Evolutionary conservation across 2,113 vertebrate genomes (phyloP).

Genomic region (Microcebus ravelobensis): DNA sequence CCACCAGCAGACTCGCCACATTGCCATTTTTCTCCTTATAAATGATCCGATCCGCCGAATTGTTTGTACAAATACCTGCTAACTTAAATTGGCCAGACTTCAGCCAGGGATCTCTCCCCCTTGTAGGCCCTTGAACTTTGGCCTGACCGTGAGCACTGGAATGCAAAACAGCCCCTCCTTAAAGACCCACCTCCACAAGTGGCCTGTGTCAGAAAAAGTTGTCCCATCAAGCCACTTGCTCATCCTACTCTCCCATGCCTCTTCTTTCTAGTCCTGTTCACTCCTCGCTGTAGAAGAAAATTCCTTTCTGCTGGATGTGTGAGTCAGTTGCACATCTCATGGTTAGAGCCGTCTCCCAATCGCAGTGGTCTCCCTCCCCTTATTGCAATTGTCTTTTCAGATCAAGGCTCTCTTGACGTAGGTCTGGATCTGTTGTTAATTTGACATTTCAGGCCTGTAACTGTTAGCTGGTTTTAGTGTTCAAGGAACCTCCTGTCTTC

Average conservation of each 20-base stretch:
- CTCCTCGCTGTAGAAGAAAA: neutral
- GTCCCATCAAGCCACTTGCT: neutral
- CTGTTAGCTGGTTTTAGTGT: neutral
- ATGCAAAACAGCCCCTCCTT: neutral
- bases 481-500: neutral
- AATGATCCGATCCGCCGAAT: neutral
- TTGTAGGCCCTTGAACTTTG: neutral
- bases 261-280: neutral
- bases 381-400: neutral
- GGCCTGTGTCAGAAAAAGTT: neutral
- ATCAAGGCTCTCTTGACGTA: neutral
- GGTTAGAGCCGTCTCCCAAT: neutral
- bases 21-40: neutral
- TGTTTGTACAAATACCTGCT: neutral
- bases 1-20: neutral
- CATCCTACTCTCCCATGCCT: fast-evolving
- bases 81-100: neutral
- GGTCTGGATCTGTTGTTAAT: neutral
- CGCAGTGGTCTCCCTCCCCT: neutral
- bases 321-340: neutral
- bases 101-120: neutral
- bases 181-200: neutral
- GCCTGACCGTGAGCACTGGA: neutral
- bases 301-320: neutral
- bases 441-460: neutral